These are phyloP conservation scores for Lophochroa leadbeateri DNA, from an alignment of 2,113 vertebrate species.

Conservation along the genomic window DNA sequence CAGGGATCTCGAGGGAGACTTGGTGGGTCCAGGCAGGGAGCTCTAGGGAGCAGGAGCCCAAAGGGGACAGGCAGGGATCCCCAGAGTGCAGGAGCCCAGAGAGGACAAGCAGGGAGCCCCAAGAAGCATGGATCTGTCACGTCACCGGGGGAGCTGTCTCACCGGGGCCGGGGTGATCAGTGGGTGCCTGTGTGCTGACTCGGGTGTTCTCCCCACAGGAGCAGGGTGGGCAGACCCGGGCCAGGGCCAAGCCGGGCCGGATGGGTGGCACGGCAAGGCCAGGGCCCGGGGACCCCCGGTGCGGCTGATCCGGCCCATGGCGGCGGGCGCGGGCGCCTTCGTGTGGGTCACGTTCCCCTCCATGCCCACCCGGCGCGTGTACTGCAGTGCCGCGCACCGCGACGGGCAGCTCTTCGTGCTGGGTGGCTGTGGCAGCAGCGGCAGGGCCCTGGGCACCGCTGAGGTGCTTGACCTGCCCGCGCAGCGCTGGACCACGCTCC, in stretches of 20 bases:
- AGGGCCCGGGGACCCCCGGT: not conserved
- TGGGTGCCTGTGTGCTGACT: not conserved
- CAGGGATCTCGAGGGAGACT: not conserved
- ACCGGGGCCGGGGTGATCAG: fast-evolving
- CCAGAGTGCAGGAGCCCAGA: not conserved
- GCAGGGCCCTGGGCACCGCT: constrained; percentile 83
- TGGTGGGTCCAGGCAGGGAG: not conserved
- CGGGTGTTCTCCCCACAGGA: not conserved
- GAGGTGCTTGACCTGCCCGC: constrained; percentile 87
- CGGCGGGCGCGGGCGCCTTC: constrained; percentile 79
- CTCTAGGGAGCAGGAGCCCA: not conserved
- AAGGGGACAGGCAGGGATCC: not conserved
- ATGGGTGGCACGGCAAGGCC: constrained; percentile 1
- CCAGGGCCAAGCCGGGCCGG: not conserved
- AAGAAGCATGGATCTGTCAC: not conserved
- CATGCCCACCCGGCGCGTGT: constrained; percentile 91
- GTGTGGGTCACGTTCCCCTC: constrained; percentile 89
- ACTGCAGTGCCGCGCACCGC: constrained; percentile 86
- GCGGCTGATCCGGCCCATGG: constrained; percentile 26
- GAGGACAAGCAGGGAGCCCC: not conserved
- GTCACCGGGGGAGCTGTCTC: fast-evolving
- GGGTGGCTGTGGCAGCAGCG: constrained; percentile 89
- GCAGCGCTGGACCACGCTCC: constrained; percentile 87
- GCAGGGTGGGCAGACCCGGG: not conserved
- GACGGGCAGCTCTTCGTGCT: constrained; percentile 89